These are phyloP conservation scores for Adrianichthys oophorus DNA, from an alignment of 2,797 vertebrate genomes.

Conservation along the genomic window DNA sequence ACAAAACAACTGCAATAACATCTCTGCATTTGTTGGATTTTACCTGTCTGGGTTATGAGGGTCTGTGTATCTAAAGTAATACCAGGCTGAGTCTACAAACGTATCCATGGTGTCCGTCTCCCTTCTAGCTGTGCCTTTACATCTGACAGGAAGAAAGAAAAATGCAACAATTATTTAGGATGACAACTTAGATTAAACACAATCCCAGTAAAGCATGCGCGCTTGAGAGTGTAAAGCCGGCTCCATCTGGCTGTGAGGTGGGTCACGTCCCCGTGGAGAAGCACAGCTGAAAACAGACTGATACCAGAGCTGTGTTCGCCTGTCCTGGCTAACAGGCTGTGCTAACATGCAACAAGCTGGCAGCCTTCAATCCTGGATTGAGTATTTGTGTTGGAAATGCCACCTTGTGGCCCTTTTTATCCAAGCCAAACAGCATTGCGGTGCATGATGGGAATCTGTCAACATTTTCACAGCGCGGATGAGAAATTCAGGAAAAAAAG, in stretches of 20 bases:
- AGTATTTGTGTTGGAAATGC: constrained; percentile 71
- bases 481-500: constrained; percentile 34
- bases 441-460: constrained; percentile 38
- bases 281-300: constrained; percentile 57
- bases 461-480: constrained; percentile 30
- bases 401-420: constrained; percentile 42
- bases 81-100: constrained; percentile 97
- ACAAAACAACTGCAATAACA: neutral
- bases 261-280: constrained; percentile 59
- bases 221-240: constrained; percentile 28
- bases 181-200: constrained; percentile 41
- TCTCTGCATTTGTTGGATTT: constrained; percentile 7
- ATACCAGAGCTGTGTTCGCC: constrained; percentile 50
- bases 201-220: constrained; percentile 33
- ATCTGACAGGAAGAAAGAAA: constrained; percentile 73
- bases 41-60: constrained; percentile 87
- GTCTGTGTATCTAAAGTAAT: constrained; percentile 94
- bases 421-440: constrained; percentile 62
- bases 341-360: constrained; percentile 65
- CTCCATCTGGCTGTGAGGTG: constrained; percentile 57
- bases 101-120: constrained; percentile 98
- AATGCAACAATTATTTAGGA: constrained; percentile 33
- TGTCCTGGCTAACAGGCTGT: constrained; percentile 64
- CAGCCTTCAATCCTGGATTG: constrained; percentile 39
- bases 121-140: constrained; percentile 83